Evolutionary conservation across 2,797 vertebrate genomes (phyloP), one percentile per base, ranked within the genome.

Genomic region (Emys orbicularis): DNA sequence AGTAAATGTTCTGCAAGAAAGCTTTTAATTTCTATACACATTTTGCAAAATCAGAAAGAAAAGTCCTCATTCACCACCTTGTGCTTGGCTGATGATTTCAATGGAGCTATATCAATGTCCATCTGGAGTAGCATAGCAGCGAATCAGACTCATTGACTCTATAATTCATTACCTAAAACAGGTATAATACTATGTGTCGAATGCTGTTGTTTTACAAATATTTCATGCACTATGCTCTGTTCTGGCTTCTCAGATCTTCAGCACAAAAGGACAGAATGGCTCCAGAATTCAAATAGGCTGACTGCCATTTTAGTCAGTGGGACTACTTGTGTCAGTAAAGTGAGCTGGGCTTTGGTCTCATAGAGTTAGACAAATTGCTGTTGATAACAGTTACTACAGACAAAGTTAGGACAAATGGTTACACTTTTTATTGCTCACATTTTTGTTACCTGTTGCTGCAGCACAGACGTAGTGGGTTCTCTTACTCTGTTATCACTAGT

Each of bases 241-340:
- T 59, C 94, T 88, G 90, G 95, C 96, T 94, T 97, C 96, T 92
- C 91, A 94, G 94, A 86, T 93, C 94, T 84, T 85, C 96, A 87
- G 92, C 15, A 1, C 86, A 80, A 94, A 61, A 89, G 81, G 90
- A 94, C 90, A 96, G 90, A 93, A 93, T 15, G 65, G 85, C 59
- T 23, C 92, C 57, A 54, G 6, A 93, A 80, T 47, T 76, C 79
- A 81, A 68, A 44, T 3, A 0, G 0, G 61, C 81, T 90, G 85
- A 83, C 83, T 92, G 95, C 72, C 18, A 3, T 9, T 89, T 53
- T 8, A 92, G 83, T 92, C 93, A 87, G 34, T 88, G 91, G 90
- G 80, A 87, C 83, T 11, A 31, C 41, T 88, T 27, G 1, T 5
- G 50, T 34, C 85, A 94, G 90, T 37, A 3, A 87, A 88, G 74